These are phyloP conservation scores for Megatriorchis doriae DNA, from an alignment of 2,113 vertebrate species.

Conservation along the genomic window DNA sequence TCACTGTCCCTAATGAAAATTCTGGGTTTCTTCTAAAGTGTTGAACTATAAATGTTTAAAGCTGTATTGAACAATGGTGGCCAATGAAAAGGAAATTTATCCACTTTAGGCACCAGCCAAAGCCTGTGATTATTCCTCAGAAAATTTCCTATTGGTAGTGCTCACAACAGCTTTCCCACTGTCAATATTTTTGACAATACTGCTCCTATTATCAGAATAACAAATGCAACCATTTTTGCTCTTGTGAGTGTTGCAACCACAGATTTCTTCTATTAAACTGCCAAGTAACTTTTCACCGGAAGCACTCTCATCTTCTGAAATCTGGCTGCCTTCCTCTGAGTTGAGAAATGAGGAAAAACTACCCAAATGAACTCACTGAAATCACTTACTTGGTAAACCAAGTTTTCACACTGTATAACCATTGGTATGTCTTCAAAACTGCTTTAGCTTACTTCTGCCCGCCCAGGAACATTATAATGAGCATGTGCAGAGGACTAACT, in stretches of 20 bases:
- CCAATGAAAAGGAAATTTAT: not conserved
- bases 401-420: not conserved
- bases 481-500: not conserved
- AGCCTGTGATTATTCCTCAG: not conserved
- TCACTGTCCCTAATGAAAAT: not conserved
- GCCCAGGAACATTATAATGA: not conserved
- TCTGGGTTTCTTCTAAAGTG: not conserved
- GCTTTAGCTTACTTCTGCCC: not conserved
- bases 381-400: not conserved
- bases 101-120: not conserved
- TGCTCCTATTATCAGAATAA: constrained; percentile 9
- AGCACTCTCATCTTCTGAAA: not conserved
- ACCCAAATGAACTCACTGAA: not conserved
- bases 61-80: not conserved
- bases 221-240: not conserved
- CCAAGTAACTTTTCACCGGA: not conserved
- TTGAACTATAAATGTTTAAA: not conserved
- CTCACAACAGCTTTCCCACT: not conserved
- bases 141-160: not conserved
- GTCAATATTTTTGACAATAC: not conserved
- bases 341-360: not conserved
- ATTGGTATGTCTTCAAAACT: not conserved
- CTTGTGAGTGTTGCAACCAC: not conserved
- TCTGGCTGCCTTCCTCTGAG: not conserved
- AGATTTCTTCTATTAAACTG: constrained; percentile 11